Percentiles rank a stretch among this genome's conserved stretches.
Evolutionary conservation across 2,113 vertebrate genomes (phyloP).

Genomic region (Tympanuchus pallidicinctus): DNA sequence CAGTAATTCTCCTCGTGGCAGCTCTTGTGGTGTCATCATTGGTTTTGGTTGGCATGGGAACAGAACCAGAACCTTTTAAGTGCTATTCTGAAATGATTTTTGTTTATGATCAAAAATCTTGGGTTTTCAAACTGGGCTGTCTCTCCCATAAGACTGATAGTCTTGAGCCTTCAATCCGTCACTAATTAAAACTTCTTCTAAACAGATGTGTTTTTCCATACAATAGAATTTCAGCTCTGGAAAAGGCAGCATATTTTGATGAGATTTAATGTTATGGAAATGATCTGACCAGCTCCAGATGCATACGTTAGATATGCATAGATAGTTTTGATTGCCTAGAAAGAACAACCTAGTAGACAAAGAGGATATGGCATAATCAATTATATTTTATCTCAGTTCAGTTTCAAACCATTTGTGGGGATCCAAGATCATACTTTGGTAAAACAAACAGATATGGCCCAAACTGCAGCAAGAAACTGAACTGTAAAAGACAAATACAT

Average conservation of each 20-base stretch:
- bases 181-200: not conserved
- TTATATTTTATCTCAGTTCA: constrained; percentile 46
- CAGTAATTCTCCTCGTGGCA: not conserved
- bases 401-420: constrained; percentile 42
- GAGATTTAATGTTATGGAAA: constrained; percentile 6
- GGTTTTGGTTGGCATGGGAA: constrained; percentile 5
- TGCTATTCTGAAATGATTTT: constrained; percentile 3
- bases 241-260: constrained; percentile 4
- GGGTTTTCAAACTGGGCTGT: not conserved
- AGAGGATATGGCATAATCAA: constrained; percentile 44
- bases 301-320: constrained; percentile 15
- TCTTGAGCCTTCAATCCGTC: not conserved
- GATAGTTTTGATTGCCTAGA: not conserved
- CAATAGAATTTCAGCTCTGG: not conserved
- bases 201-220: not conserved
- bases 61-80: not conserved
- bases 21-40: not conserved
- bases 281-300: constrained; percentile 27
- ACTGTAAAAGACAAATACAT: constrained; percentile 7
- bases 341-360: constrained; percentile 15
- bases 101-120: constrained; percentile 20
- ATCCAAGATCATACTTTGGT: not conserved
- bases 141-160: not conserved
- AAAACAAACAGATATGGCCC: constrained; percentile 24
- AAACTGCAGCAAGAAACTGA: constrained; percentile 18